Base-by-base conservation (phyloP, 2,113 vertebrate genomes). In the Rhinichthys klamathensis region DNA sequence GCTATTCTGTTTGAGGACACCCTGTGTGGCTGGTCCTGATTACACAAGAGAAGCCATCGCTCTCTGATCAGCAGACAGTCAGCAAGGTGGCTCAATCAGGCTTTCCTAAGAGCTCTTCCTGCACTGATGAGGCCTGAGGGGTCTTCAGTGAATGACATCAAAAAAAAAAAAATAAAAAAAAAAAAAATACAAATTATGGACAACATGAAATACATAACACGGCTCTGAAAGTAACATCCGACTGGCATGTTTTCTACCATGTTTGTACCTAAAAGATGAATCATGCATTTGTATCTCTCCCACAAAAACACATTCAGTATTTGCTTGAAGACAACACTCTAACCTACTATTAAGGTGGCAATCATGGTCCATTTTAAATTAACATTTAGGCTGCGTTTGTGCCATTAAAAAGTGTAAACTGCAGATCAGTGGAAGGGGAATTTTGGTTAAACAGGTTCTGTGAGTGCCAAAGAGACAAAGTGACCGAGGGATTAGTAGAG, bases 401-500 rank as follows among this genome's bases (percentile, higher is more conserved):
- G 30, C 11, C 12, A 41, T 79, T 79, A 65, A 27, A 76, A 51
- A n/a, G 12, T 16, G 27, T 54, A 70, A 32, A 82, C 21, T 32
- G 18, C 12, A 21, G 27, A 46, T 82, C 44, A 32, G 27, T 1
- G 4, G 2, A 78, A 35, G 15, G 35, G 21, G 32, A 82, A 35
- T 69, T 35, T 44, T 75, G 32, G 6, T 13, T 25, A 32, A 54
- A 49, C 38, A 60, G 69, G 84, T 79, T 85, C 44, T 13, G 49
- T 83, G 41, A 85, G 63, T 90, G 89, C 87, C 80, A 65, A 60
- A 25, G 44, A 85, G 83, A 89, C 60, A 84, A 76, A 87, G 80
- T 82, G 38, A 80, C 63, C 69, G 35, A 80, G 72, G 88, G 88
- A 88, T 90, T 90, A 85, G 85, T 60, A 73, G 67, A 88, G 89